phyloP scores from a whole-genome alignment of 2,113 vertebrate genomes.

The Eira barbara region DNA sequence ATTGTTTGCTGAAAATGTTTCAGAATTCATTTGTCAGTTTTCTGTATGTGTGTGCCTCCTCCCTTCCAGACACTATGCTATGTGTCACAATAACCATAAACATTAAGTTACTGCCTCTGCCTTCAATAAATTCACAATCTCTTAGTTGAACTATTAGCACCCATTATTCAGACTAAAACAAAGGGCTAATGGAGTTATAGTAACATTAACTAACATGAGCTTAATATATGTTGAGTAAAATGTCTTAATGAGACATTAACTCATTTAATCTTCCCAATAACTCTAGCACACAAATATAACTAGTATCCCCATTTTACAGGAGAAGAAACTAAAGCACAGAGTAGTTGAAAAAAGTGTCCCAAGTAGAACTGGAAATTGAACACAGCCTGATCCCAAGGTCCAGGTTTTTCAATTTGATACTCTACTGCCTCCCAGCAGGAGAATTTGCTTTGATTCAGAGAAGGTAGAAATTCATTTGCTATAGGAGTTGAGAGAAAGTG shows the following conservation, averaged over 20 bases:
- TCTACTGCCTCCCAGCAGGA: background rate
- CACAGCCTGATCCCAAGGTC: background rate
- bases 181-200: background rate
- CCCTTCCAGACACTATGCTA: background rate
- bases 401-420: background rate
- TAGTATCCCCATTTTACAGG: background rate
- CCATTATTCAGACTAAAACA: background rate
- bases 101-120: background rate
- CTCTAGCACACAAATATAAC: background rate
- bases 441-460: background rate
- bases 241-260: background rate
- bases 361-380: background rate
- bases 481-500: background rate
- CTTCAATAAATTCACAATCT: background rate
- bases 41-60: background rate
- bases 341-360: background rate
- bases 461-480: background rate
- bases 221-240: background rate
- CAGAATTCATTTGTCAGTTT: background rate
- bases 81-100: background rate
- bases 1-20: conserved; percentile 20
- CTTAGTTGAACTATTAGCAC: background rate
- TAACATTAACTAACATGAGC: background rate
- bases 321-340: conserved; percentile 27
- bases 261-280: background rate